These are phyloP conservation scores for Sphaerophoria taeniata DNA, from an alignment of 2,888 invertebrate genomes.

Conservation along the genomic window DNA sequence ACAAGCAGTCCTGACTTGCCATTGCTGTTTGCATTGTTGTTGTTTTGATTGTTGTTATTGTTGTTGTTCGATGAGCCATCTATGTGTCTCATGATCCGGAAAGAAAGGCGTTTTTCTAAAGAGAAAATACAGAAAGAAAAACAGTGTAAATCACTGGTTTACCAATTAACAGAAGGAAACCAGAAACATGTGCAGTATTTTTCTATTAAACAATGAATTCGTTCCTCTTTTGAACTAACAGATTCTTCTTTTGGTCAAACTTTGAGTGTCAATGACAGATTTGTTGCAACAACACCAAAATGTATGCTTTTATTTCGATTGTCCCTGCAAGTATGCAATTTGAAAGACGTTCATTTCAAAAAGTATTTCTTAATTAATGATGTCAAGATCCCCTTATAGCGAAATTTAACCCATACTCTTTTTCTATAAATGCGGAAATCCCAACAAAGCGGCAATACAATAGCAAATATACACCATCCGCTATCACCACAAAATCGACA, in stretches of 20 bases:
- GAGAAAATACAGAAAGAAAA: constrained; percentile 19
- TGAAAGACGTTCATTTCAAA: too few species aligned
- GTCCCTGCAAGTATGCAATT: too few species aligned
- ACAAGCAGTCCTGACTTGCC: constrained; percentile 72
- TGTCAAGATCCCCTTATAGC: background rate
- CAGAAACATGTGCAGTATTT: too few species aligned
- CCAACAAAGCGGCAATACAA: background rate
- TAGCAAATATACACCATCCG: background rate
- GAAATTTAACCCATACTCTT: background rate
- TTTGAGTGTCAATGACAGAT: too few species aligned
- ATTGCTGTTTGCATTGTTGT: constrained; percentile 44
- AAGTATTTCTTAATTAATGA: constrained; percentile 10
- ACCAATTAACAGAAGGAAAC: too few species aligned
- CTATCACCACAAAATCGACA: background rate
- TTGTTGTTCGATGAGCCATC: constrained; percentile 66
- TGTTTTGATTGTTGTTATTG: constrained; percentile 47
- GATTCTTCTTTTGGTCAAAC: too few species aligned
- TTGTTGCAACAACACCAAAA: background rate
- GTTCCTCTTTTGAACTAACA: too few species aligned
- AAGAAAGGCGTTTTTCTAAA: constrained; percentile 73
- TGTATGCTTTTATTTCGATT: background rate
- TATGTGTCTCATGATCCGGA: constrained; percentile 75
- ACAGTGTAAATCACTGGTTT: background rate
- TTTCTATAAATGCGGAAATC: constrained; percentile 27
- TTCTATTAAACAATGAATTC: too few species aligned